Percentiles rank a stretch among this genome's conserved stretches.
Evolutionary conservation across 2,888 invertebrate genomes (phyloP).

Genomic region (Nyleta sp.): DNA sequence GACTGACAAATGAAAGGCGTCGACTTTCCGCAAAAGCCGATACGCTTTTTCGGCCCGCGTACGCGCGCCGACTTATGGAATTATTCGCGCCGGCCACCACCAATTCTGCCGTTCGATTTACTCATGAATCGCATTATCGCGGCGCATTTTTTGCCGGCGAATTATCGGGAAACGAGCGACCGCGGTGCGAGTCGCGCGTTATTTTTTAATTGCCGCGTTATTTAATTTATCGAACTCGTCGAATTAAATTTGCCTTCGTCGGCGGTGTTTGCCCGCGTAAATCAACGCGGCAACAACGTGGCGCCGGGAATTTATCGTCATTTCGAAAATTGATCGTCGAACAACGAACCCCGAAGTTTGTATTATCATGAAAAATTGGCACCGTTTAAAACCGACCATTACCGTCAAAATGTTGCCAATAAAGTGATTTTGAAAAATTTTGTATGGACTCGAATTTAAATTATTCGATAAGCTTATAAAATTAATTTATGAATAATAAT

Average conservation of each 20-base stretch:
- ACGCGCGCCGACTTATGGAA: slow-evolving; percentile 41
- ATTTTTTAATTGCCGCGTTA: slow-evolving; percentile 17
- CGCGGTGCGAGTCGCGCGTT: slow-evolving; percentile 1
- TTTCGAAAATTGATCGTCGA: too few relatives aligned
- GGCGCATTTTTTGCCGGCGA: slow-evolving; percentile 24
- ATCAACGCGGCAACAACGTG: neutral
- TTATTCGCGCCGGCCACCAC: slow-evolving; percentile 22
- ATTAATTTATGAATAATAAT: too few relatives aligned
- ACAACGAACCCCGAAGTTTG: too few relatives aligned
- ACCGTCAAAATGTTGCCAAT: too few relatives aligned
- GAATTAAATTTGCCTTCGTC: slow-evolving; percentile 5
- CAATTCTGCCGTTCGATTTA: slow-evolving; percentile 44
- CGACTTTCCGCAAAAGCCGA: slow-evolving; percentile 43
- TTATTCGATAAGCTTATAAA: too few relatives aligned
- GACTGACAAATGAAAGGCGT: slow-evolving; percentile 55
- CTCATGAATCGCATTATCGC: slow-evolving; percentile 44
- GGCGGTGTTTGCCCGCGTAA: neutral
- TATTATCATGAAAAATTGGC: too few relatives aligned
- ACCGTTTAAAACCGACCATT: too few relatives aligned
- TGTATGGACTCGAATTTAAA: too few relatives aligned
- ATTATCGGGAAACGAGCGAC: slow-evolving; percentile 21
- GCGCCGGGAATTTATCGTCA: slow-evolving; percentile 1
- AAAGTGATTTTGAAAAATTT: too few relatives aligned
- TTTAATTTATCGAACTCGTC: slow-evolving; percentile 18
- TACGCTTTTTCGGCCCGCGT: slow-evolving; percentile 36